phyloP scores from a whole-genome alignment of 2,888 invertebrate genomes.

The Orthosia gracilis region DNA sequence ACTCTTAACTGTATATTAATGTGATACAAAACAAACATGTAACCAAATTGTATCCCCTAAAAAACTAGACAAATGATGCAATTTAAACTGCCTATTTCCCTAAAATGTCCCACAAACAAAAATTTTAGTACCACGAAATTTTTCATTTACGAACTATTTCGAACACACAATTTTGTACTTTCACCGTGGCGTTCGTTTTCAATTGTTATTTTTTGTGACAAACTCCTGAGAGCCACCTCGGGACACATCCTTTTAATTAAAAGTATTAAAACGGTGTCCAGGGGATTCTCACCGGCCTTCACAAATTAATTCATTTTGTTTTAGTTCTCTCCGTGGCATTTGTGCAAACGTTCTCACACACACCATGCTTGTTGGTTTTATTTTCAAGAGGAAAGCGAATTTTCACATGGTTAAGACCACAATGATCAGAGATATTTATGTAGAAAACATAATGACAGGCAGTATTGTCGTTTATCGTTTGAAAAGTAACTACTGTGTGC shows the following conservation, averaged over 20 bases:
- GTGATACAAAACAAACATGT: conserved; percentile 5
- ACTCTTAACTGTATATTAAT: conserved; percentile 37
- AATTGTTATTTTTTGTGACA: conserved; percentile 59
- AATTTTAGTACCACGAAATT: conserved; percentile 17
- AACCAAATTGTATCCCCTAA: conserved; percentile 14
- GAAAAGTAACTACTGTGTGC: conserved; percentile 35
- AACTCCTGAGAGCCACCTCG: conserved; percentile 59
- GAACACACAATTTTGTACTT: conserved; percentile 38
- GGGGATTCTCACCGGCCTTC: conserved; percentile 55
- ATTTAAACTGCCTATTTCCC: conserved; percentile 25
- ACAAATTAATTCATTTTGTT: conserved; percentile 68
- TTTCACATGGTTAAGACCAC: conserved; percentile 51
- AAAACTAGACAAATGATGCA: conserved; percentile 16
- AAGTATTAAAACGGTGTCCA: conserved; percentile 56
- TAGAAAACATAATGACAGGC: conserved; percentile 49
- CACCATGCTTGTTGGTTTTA: conserved; percentile 57
- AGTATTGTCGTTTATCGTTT: conserved; percentile 42
- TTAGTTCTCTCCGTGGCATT: conserved; percentile 55
- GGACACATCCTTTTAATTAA: conserved; percentile 69
- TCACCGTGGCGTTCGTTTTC: conserved; percentile 37
- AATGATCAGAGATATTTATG: conserved; percentile 50
- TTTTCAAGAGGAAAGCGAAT: conserved; percentile 61
- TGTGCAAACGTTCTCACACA: conserved; percentile 54
- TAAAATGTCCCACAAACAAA: background rate
- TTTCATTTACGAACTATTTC: conserved; percentile 53